Percentiles rank a stretch among this genome's conserved stretches.
These are phyloP conservation scores for Ochropacha duplaris DNA, from an alignment of 2,888 invertebrate genomes.

Conservation along the genomic window DNA sequence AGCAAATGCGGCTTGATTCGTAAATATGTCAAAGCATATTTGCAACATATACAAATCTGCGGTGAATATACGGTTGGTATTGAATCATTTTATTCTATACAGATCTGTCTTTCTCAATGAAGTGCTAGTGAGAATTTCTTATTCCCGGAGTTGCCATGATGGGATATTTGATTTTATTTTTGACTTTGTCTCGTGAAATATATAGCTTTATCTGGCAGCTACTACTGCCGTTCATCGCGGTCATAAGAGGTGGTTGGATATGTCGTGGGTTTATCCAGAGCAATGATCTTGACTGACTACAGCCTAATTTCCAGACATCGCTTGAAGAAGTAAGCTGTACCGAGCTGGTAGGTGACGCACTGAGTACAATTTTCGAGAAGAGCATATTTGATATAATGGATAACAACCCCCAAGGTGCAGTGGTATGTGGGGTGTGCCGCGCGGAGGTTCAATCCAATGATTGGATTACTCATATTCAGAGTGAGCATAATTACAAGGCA, in stretches of 20 bases:
- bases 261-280: too few relatives aligned
- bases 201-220: too few relatives aligned
- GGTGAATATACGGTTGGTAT: not conserved
- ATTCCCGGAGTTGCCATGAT: too few relatives aligned
- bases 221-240: too few relatives aligned
- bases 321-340: not conserved
- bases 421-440: not conserved
- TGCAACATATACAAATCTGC: conserved; percentile 14
- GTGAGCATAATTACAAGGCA: conserved; percentile 6
- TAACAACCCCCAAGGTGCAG: not conserved
- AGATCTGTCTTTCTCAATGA: too few relatives aligned
- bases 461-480: conserved; percentile 3
- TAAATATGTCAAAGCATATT: conserved; percentile 31
- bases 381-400: not conserved
- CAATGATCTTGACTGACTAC: not conserved
- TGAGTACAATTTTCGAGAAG: not conserved
- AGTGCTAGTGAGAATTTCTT: not conserved
- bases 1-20: conserved; percentile 34
- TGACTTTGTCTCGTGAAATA: too few relatives aligned
- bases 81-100: too few relatives aligned
- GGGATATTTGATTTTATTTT: too few relatives aligned
- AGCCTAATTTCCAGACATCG: not conserved
- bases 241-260: too few relatives aligned
- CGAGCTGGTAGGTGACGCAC: not conserved
- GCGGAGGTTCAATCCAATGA: not conserved